These are phyloP conservation scores for Dasysyrphus albostriatus DNA, from an alignment of 2,888 invertebrate species.

Conservation along the genomic window DNA sequence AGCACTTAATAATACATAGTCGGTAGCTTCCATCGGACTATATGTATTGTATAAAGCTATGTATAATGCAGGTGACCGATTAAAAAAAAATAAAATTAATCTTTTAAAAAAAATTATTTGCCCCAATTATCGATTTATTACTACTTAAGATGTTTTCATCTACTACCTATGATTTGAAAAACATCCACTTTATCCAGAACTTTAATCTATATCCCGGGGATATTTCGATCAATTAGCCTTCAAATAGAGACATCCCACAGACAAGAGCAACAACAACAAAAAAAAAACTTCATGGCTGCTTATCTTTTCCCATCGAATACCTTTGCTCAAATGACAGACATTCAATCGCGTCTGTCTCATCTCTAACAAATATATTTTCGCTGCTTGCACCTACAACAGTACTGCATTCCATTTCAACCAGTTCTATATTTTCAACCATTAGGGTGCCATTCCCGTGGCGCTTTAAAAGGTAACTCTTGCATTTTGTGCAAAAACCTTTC, in stretches of 20 bases:
- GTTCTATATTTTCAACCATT: not conserved
- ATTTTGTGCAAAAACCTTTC: constrained; percentile 21
- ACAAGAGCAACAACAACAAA: constrained; percentile 8
- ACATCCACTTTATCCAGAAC: not conserved
- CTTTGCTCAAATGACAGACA: constrained; percentile 43
- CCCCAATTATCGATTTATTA: not conserved
- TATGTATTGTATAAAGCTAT: no score
- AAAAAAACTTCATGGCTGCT: constrained; percentile 11
- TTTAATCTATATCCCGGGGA: constrained; percentile 3
- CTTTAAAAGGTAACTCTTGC: constrained; percentile 34
- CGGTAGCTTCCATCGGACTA: no score
- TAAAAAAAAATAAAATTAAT: no score
- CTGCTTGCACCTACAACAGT: constrained; percentile 29
- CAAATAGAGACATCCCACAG: constrained; percentile 52
- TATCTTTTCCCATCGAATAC: constrained; percentile 26
- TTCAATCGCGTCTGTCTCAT: constrained; percentile 57
- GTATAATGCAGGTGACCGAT: no score
- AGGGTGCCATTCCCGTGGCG: constrained; percentile 23
- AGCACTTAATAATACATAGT: no score
- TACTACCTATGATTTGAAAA: not conserved
- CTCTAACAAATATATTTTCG: constrained; percentile 36
- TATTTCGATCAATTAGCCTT: constrained; percentile 23
- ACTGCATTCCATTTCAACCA: constrained; percentile 6
- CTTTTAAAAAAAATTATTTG: not conserved
- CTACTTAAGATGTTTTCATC: not conserved